Evolutionary conservation across 2,113 vertebrate genomes (phyloP).

Genomic region (Aspiorhynchus laticeps): DNA sequence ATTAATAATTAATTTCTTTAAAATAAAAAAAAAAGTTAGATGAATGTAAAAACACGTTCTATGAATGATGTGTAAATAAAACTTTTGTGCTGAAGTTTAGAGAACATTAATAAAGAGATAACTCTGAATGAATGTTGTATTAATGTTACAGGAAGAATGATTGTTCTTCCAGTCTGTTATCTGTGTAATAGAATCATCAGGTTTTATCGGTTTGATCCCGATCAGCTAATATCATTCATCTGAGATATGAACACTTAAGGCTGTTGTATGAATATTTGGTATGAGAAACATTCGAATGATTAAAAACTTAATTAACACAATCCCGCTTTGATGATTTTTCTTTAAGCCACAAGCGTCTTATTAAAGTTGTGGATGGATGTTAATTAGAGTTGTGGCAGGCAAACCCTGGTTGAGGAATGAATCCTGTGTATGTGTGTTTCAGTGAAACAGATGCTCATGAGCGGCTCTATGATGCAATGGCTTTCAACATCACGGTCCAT

Average conservation of each 20-base stretch:
- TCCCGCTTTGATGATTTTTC: neutral
- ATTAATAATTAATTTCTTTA: no score
- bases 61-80: no score
- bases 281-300: neutral
- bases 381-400: conserved; percentile 21
- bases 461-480: neutral
- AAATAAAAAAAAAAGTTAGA: no score
- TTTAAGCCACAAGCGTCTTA: conserved; percentile 19
- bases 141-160: neutral
- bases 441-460: conserved; percentile 1
- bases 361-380: neutral
- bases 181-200: neutral
- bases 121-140: neutral
- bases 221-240: neutral
- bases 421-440: neutral
- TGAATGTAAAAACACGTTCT: no score
- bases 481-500: neutral
- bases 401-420: conserved; percentile 1
- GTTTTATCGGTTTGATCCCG: neutral
- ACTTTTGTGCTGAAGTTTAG: no score
- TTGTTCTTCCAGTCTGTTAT: neutral
- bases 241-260: neutral
- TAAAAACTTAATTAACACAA: conserved; percentile 29
- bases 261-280: neutral
- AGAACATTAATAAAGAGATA: no score